Evolutionary conservation across 2,113 vertebrate species (phyloP).

Genomic region (Mustelus asterias): DNA sequence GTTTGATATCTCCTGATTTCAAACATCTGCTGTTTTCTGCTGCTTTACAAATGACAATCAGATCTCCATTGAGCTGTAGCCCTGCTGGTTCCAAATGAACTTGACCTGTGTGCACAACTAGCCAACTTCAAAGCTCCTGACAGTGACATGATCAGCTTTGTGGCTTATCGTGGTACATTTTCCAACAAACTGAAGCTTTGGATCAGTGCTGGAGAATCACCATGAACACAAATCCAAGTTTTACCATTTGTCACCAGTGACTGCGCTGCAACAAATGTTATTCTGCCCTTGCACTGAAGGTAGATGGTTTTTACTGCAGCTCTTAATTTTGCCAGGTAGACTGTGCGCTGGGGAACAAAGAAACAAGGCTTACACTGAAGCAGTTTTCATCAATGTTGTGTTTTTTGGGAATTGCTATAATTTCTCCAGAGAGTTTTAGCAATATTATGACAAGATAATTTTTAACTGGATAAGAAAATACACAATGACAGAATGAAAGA

Average conservation of each 20-base stretch:
- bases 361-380: too few species aligned
- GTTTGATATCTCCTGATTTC: not conserved
- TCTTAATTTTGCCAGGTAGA: not conserved
- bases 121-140: not conserved
- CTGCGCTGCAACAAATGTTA: not conserved
- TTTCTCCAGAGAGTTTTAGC: too few species aligned
- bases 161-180: not conserved
- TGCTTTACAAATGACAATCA: too few species aligned
- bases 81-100: not conserved
- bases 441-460: not conserved
- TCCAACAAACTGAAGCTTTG: not conserved
- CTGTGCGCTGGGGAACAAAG: too few species aligned
- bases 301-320: not conserved
- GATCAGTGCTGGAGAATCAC: not conserved
- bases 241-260: not conserved
- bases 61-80: not conserved
- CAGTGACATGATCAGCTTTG: not conserved
- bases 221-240: not conserved
- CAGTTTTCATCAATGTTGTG: too few species aligned
- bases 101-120: not conserved
- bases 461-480: not conserved
- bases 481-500: not conserved
- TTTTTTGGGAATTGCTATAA: too few species aligned
- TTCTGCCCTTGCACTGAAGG: not conserved
- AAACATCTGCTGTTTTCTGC: not conserved